These are phyloP conservation scores for Galeopterus variegatus DNA, from an alignment of 2,113 vertebrate species.

Conservation along the genomic window DNA sequence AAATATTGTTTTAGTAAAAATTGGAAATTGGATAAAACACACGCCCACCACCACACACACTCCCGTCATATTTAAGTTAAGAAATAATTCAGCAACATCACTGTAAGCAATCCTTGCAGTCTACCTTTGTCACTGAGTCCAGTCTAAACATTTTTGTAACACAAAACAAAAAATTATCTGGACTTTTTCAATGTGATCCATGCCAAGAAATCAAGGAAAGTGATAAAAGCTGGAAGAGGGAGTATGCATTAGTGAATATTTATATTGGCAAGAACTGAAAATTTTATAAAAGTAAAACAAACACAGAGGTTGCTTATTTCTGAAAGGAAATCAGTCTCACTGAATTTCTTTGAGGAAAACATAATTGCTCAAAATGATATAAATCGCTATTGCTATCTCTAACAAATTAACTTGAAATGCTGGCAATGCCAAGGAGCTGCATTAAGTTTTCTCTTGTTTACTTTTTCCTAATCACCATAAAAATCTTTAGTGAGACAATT, in stretches of 20 bases:
- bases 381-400: constrained; percentile 87
- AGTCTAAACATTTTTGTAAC: constrained; percentile 86
- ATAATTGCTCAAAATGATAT: constrained; percentile 85
- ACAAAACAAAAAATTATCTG: constrained; percentile 83
- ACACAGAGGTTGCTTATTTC: constrained; percentile 88
- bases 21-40: constrained; percentile 63
- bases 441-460: constrained; percentile 89
- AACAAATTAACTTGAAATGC: constrained; percentile 84
- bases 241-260: constrained; percentile 90
- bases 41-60: neutral
- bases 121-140: constrained; percentile 81
- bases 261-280: constrained; percentile 91
- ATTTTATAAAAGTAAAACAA: constrained; percentile 89
- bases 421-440: constrained; percentile 84
- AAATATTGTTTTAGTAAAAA: constrained; percentile 70
- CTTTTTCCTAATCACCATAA: constrained; percentile 89
- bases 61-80: constrained; percentile 70
- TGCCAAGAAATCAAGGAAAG: constrained; percentile 84
- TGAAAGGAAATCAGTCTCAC: constrained; percentile 87
- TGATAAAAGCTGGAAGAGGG: constrained; percentile 89
- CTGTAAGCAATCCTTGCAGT: constrained; percentile 81
- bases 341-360: constrained; percentile 87
- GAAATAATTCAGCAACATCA: constrained; percentile 76
- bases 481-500: constrained; percentile 90
- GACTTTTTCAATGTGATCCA: constrained; percentile 86